Conservation (phyloP, 2,888 invertebrate species). For the Dryococelus australis region DNA sequence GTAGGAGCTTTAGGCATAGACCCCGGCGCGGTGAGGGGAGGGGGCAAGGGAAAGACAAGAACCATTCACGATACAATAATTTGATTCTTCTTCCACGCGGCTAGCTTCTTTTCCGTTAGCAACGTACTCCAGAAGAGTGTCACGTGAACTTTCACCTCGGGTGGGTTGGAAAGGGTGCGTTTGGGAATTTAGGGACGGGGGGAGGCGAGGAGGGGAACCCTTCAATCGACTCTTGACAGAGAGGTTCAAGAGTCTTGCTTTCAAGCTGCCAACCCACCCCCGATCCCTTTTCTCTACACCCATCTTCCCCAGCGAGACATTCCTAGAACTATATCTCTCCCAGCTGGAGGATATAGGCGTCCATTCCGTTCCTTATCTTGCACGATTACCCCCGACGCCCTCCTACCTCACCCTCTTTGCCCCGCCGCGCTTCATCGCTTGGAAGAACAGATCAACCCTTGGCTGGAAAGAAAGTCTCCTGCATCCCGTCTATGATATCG, state of each 20-base stretch:
- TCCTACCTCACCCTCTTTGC: background rate
- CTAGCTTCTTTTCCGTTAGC: too few species aligned
- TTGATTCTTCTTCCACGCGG: too few species aligned
- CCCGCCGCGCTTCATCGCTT: background rate
- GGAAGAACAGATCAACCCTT: background rate
- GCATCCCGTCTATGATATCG: too few species aligned
- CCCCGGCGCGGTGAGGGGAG: too few species aligned
- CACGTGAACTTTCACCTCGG: background rate
- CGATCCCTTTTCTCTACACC: background rate
- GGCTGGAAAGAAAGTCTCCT: too few species aligned
- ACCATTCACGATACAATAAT: too few species aligned
- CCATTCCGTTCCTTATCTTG: background rate
- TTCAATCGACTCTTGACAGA: constrained; percentile 24
- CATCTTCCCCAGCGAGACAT: background rate
- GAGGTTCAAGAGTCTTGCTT: background rate
- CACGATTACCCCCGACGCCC: constrained; percentile 4
- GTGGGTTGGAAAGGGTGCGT: background rate
- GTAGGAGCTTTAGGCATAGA: too few species aligned
- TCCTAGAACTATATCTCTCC: background rate
- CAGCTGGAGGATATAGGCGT: constrained; percentile 9
- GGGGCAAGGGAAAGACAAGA: too few species aligned
- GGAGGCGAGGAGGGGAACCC: background rate
- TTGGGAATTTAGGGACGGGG: background rate
- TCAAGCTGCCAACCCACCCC: background rate
- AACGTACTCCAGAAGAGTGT: background rate